These are phyloP conservation scores for Drosophila ficusphila DNA, from an alignment of 1,140 invertebrate genomes.

Conservation along the genomic window DNA sequence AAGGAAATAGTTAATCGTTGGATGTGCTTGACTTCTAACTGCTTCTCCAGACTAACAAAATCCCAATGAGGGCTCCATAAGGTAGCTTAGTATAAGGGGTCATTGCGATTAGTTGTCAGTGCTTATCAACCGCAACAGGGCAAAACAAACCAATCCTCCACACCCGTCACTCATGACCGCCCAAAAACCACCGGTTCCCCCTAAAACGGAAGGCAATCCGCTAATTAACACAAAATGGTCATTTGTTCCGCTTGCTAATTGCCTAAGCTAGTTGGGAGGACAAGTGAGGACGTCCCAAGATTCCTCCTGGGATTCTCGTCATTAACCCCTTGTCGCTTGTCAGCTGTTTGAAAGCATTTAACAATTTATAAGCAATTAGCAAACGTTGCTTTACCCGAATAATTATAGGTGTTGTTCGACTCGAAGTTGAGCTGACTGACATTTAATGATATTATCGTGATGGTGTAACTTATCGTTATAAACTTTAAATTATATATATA, in stretches of 20 bases:
- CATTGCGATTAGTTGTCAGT: constrained; percentile 54
- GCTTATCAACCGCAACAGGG: constrained; percentile 31
- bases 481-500: no score
- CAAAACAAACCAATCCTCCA: constrained; percentile 13
- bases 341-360: constrained; percentile 63
- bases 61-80: constrained; percentile 27
- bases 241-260: constrained; percentile 74
- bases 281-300: constrained; percentile 6
- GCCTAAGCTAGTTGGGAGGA: constrained; percentile 22
- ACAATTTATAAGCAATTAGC: constrained; percentile 76
- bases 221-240: constrained; percentile 73
- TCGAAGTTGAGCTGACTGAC: constrained; percentile 15
- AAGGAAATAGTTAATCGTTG: no score
- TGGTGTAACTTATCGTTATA: no score
- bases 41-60: constrained; percentile 9
- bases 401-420: constrained; percentile 60
- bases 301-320: constrained; percentile 39
- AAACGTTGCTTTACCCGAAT: constrained; percentile 53
- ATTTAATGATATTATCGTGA: constrained; percentile 32
- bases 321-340: constrained; percentile 66
- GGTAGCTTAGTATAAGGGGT: constrained; percentile 31
- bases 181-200: background rate
- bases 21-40: no score
- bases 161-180: constrained; percentile 18
- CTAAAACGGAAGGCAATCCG: constrained; percentile 27